Percentiles rank a stretch among this genome's conserved stretches.
phyloP scores from a whole-genome alignment of 30 jellyfish, hydroid and myxozoan species.

The Aurelia sp. region DNA sequence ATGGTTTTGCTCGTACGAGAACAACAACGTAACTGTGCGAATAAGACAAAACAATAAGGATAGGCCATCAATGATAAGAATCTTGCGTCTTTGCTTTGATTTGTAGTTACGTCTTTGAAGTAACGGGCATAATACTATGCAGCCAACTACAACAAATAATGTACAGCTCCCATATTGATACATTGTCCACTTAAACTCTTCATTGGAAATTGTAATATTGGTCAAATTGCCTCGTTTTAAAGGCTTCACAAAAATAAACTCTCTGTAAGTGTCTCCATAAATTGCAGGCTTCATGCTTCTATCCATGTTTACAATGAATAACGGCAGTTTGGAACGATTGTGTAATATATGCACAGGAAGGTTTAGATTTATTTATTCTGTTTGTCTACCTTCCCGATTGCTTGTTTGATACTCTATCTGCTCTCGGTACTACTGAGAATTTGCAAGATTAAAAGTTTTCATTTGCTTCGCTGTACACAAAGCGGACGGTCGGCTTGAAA shows the following conservation, averaged over 20 bases:
- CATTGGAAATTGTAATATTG: conserved; percentile 4
- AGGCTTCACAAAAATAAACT: not conserved
- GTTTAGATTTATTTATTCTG: too few relatives aligned
- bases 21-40: conserved; percentile 32
- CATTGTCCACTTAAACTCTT: conserved; percentile 26
- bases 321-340: not conserved
- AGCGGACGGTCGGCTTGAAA: too few relatives aligned
- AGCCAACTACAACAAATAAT: conserved; percentile 38
- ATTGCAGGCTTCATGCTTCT: conserved; percentile 26
- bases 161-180: conserved; percentile 57
- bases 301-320: not conserved
- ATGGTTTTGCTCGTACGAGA: conserved; percentile 30
- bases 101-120: conserved; percentile 58
- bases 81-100: conserved; percentile 49
- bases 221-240: not conserved
- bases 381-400: too few relatives aligned
- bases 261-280: conserved; percentile 33
- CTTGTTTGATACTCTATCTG: too few relatives aligned
- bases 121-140: conserved; percentile 58
- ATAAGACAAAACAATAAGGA: conserved; percentile 26
- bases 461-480: too few relatives aligned
- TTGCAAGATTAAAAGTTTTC: too few relatives aligned
- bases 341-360: too few relatives aligned
- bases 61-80: conserved; percentile 47
- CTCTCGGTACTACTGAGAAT: too few relatives aligned